Conservation (phyloP, 92 coral and sea anemone species). For the Diadumene lineata region DNA sequence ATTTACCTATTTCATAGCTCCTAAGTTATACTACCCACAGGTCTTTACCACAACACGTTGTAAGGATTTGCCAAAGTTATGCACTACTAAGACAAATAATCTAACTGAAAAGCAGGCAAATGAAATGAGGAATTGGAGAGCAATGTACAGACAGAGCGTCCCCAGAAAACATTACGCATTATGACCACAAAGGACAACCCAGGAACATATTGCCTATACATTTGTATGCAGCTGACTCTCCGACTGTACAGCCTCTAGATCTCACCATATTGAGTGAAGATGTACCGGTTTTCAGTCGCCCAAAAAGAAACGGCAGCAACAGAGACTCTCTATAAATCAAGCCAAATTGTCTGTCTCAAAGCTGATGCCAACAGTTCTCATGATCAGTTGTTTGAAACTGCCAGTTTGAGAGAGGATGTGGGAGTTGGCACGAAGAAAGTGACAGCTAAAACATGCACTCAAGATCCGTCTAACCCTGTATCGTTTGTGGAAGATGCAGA, state of each 20-base stretch:
- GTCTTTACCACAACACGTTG: constrained; percentile 30
- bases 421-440: no score
- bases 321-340: no score
- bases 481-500: constrained; percentile 59
- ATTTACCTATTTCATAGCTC: constrained; percentile 18
- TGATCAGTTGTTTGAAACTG: no score
- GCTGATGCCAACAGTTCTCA: no score
- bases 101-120: constrained; percentile 43
- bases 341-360: no score
- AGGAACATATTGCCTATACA: constrained; percentile 67
- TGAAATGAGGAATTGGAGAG: constrained; percentile 60
- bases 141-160: constrained; percentile 67
- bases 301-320: no score
- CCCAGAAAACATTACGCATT: constrained; percentile 64
- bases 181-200: constrained; percentile 66
- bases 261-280: no score
- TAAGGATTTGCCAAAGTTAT: constrained; percentile 58
- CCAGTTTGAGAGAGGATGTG: no score
- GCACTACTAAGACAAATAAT: constrained; percentile 44
- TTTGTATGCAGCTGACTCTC: no score
- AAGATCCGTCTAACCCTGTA: constrained; percentile 67
- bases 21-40: constrained; percentile 24
- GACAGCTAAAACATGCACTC: no score
- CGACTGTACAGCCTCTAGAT: no score
- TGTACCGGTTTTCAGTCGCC: no score